These are phyloP conservation scores for Volucella inflata DNA, from an alignment of 2,888 invertebrate species.

Conservation along the genomic window DNA sequence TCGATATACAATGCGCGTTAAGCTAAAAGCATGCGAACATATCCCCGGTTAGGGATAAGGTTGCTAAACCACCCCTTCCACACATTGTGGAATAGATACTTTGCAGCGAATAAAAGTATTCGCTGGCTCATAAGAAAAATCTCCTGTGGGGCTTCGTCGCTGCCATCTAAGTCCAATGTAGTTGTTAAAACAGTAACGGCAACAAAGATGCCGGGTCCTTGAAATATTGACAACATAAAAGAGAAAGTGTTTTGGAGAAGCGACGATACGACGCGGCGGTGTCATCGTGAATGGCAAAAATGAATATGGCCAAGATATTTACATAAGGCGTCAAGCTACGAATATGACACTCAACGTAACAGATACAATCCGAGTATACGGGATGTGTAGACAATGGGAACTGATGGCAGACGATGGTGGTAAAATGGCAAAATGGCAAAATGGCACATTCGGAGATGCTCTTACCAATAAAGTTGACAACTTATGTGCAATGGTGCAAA, in stretches of 20 bases:
- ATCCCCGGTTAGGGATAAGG: neutral
- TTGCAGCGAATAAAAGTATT: slow-evolving; percentile 55
- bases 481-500: slow-evolving; percentile 70
- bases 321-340: slow-evolving; percentile 16
- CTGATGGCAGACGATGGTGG: neutral
- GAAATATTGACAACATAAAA: slow-evolving; percentile 69
- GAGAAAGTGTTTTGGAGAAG: slow-evolving; percentile 45
- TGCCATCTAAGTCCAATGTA: slow-evolving; percentile 13
- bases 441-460: slow-evolving; percentile 60
- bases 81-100: neutral
- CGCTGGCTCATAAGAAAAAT: slow-evolving; percentile 38
- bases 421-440: slow-evolving; percentile 41
- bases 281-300: slow-evolving; percentile 43
- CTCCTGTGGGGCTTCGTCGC: slow-evolving; percentile 30
- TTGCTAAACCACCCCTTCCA: neutral
- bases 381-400: neutral
- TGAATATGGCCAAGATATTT: slow-evolving; percentile 60
- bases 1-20: slow-evolving; percentile 60
- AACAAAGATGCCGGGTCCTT: slow-evolving; percentile 53
- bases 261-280: slow-evolving; percentile 36
- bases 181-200: slow-evolving; percentile 11
- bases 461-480: slow-evolving; percentile 68
- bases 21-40: slow-evolving; percentile 67
- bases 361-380: neutral
- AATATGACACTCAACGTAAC: too few species aligned